Percentiles rank a stretch among this genome's conserved stretches.
Evolutionary conservation across 1,140 invertebrate species (phyloP).

Genomic region (Ips typographus): DNA sequence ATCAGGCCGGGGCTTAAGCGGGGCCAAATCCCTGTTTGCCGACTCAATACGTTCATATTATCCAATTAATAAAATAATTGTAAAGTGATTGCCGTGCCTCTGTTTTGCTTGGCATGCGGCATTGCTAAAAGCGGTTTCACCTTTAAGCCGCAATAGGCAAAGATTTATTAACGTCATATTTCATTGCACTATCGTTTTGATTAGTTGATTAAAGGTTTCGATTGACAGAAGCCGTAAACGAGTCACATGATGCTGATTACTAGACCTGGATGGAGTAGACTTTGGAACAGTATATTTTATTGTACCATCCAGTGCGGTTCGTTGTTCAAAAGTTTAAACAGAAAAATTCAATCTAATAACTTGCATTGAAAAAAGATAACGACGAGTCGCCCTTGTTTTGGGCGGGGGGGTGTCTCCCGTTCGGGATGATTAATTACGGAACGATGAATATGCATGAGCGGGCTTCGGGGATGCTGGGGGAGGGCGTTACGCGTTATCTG

Average conservation of each 20-base stretch:
- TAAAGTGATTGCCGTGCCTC: constrained; percentile 1
- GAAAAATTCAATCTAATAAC: no score
- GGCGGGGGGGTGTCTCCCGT: constrained; percentile 15
- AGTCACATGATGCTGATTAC: no score
- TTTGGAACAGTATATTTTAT: no score
- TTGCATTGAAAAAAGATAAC: no score
- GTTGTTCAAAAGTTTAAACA: no score
- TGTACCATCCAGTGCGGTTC: no score
- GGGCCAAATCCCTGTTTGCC: constrained; percentile 1
- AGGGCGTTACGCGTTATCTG: constrained; percentile 43
- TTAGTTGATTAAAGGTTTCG: not conserved
- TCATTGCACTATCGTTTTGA: not conserved
- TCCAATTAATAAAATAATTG: not conserved
- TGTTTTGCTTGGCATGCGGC: not conserved
- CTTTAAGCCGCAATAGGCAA: not conserved
- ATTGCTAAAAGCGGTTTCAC: not conserved
- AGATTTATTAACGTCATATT: constrained; percentile 3
- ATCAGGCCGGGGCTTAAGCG: not conserved
- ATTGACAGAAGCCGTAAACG: no score
- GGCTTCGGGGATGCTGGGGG: constrained; percentile 21
- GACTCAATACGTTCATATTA: not conserved
- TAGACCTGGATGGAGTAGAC: no score
- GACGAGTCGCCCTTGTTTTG: not conserved
- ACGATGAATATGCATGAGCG: constrained; percentile 48
- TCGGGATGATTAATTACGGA: constrained; percentile 46